Base-by-base conservation (phyloP, 2,113 vertebrate genomes). In the Larimichthys polyactis region DNA sequence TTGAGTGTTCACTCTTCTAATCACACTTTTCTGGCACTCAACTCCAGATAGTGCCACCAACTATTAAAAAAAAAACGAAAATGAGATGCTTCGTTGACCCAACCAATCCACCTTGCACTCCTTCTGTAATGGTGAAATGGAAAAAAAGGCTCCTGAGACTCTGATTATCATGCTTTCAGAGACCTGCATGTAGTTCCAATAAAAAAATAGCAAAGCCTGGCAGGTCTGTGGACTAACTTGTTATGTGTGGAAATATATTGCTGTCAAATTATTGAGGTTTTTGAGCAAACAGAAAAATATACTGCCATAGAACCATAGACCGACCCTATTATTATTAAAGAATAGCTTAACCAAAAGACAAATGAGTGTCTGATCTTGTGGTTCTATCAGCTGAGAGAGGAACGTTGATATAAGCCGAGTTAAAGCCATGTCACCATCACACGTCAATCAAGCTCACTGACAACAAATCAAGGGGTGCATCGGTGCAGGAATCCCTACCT, bases 381-480 rank as follows among this genome's bases (percentile, higher is more conserved):
- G 2, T n/a, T 57, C 60, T 22, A 24, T 48, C 17, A 68, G 29
- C 59, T 67, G 54, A 71, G n/a, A 29, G 20, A 29, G n/a, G 51
- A 52, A 49, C 2, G 15, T 20, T 65, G 32, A 82, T 65, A 66
- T 36, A 20, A 77, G 54, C 29, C 36, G 72, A 58, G 12, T 44
- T 67, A 71, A 63, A 20, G 62, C 62, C 5, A 0, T 44, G 65
- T 60, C 75, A 51, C 75, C 46, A 43, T 69, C 78, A 74, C 55
- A 24, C 58, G 79, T 81, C 82, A 90, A 75, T 87, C 75, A 85
- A 55, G 14, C 57, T 77, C 69, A 22, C 36, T 11, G 64, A 59
- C 79, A 66, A 62, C 32, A 29, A 68, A 72, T 82, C 75, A 60
- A 40, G 40, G 44, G 71, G 57, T 57, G 78, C 64, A n/a, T 76